Evolutionary conservation across 2,888 invertebrate species (phyloP).

Genomic region (Aricia artaxerxes): DNA sequence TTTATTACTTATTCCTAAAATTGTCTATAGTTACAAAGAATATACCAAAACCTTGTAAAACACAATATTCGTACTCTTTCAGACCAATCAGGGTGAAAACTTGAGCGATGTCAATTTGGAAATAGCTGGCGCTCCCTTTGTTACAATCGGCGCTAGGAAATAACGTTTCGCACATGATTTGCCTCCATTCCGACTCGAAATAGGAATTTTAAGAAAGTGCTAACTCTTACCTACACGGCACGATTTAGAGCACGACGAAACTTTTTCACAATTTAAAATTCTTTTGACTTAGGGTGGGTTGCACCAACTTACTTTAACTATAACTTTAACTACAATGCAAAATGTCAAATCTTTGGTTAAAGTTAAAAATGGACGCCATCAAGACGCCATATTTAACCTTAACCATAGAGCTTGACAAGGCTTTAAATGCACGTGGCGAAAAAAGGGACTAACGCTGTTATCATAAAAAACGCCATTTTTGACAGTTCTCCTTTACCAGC

Average conservation of each 20-base stretch:
- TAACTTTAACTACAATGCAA: no score
- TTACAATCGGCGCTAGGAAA: slow-evolving; percentile 7
- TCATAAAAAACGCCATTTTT: no score
- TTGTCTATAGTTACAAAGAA: not conserved
- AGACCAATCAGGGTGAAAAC: slow-evolving; percentile 2
- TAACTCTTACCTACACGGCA: not conserved
- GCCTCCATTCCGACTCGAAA: slow-evolving; percentile 3
- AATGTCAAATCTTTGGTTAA: no score
- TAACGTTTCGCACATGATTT: slow-evolving; percentile 26
- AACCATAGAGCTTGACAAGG: no score
- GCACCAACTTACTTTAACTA: no score
- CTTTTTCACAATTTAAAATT: slow-evolving; percentile 7
- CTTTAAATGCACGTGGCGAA: no score
- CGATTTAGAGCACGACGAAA: not conserved
- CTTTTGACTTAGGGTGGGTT: not conserved
- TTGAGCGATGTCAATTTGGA: slow-evolving; percentile 24
- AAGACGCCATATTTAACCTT: no score
- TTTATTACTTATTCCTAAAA: not conserved
- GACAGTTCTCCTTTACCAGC: no score
- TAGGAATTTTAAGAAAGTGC: slow-evolving; percentile 18
- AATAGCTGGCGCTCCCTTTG: slow-evolving; percentile 1
- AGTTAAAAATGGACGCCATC: no score
- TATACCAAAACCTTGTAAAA: not conserved
- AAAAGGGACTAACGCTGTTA: no score
- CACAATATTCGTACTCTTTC: not conserved